Percentiles rank a stretch among this genome's conserved stretches.
Conservation (phyloP, 1,140 invertebrate species). For the Lordiphosa clarofinis region DNA sequence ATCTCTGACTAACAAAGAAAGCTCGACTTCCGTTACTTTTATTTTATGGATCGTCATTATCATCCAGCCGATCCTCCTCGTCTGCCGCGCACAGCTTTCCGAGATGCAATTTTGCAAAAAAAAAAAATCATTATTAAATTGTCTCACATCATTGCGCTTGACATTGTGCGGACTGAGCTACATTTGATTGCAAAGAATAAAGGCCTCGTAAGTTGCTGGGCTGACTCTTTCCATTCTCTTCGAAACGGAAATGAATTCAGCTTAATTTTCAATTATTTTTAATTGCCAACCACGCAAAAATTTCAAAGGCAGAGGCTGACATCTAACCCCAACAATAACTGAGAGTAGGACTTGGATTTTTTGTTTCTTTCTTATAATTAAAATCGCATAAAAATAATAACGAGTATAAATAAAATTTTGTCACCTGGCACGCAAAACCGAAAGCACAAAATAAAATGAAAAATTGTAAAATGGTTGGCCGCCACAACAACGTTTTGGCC, state of each 20-base stretch:
- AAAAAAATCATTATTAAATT: slow-evolving; percentile 46
- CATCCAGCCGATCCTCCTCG: neutral
- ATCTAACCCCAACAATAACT: slow-evolving; percentile 49
- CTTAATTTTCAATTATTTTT: slow-evolving; percentile 40
- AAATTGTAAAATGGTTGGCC: slow-evolving; percentile 46
- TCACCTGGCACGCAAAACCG: slow-evolving; percentile 38
- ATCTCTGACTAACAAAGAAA: no score
- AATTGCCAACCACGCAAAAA: slow-evolving; percentile 60
- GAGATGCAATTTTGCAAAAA: slow-evolving; percentile 37
- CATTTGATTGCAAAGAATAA: slow-evolving; percentile 25
- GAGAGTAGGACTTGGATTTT: slow-evolving; percentile 25
- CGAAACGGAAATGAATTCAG: slow-evolving; percentile 61
- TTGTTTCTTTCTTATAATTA: slow-evolving; percentile 35
- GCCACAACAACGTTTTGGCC: slow-evolving; percentile 35
- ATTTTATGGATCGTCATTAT: neutral
- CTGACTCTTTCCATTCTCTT: neutral
- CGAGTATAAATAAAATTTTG: slow-evolving; percentile 53
- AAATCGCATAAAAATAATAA: slow-evolving; percentile 53
- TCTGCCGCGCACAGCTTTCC: no score
- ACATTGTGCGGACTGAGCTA: slow-evolving; percentile 40
- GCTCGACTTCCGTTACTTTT: neutral
- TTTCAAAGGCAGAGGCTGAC: slow-evolving; percentile 17
- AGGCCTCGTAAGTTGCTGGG: neutral
- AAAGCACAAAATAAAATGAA: slow-evolving; percentile 30
- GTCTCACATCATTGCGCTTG: slow-evolving; percentile 67